These are phyloP conservation scores for Vimba vimba DNA, from an alignment of 2,113 vertebrate species.

Conservation along the genomic window DNA sequence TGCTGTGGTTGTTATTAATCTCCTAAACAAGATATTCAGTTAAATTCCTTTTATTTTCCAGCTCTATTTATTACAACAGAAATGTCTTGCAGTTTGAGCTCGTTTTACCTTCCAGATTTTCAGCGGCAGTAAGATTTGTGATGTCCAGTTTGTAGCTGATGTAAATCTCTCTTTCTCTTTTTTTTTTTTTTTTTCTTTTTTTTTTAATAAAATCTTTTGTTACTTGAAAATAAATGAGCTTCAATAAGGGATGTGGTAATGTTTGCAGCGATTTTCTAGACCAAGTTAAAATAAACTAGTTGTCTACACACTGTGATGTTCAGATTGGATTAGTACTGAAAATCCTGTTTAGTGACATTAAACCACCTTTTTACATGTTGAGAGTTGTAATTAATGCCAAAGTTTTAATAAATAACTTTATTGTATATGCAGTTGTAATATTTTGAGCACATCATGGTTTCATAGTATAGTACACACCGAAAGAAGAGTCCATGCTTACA, in stretches of 20 bases:
- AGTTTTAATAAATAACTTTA: slow-evolving; percentile 76
- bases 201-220: neutral
- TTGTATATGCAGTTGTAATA: slow-evolving; percentile 15
- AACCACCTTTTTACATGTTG: slow-evolving; percentile 60
- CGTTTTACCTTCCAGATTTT: neutral
- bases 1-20: neutral
- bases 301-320: slow-evolving; percentile 35
- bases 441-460: neutral
- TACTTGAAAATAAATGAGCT: slow-evolving; percentile 3
- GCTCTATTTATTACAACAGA: slow-evolving; percentile 49
- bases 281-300: neutral
- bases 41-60: slow-evolving; percentile 34
- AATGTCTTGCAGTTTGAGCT: slow-evolving; percentile 29
- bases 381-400: slow-evolving; percentile 68
- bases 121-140: neutral
- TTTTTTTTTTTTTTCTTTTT: neutral
- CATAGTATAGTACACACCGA: neutral
- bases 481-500: neutral
- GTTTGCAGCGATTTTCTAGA: neutral
- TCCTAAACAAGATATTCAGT: slow-evolving; percentile 49
- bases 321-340: neutral
- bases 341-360: slow-evolving; percentile 17
- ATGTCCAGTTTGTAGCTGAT: neutral
- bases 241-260: slow-evolving; percentile 14
- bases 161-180: neutral